Base-by-base conservation (phyloP, 1,140 invertebrate species). In the Calliphora vicina region DNA sequence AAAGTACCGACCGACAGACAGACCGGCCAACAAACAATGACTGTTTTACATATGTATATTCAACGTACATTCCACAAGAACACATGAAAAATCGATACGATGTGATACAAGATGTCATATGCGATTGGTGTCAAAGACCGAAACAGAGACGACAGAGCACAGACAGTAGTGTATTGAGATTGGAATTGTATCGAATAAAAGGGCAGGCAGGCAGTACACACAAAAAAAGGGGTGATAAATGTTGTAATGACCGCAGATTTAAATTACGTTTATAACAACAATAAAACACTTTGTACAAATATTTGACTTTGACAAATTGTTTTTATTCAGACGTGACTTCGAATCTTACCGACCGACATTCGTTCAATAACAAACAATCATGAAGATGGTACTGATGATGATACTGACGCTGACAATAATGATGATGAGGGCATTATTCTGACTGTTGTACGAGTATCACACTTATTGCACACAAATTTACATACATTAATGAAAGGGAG, bases 221-320 rank as follows among this genome's bases (percentile, higher is more conserved):
- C 6, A 23, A 43, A 20, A 43, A 78, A 78, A 43, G 73, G 74
- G 74, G 74, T 78, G 74, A 78, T 78, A 78, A 78, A 78, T 78
- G 74, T 45, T 78, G 74, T 78, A 78, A 78, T 78, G 74, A 78
- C 74, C 74, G 20, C 74, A 78, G 74, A 78, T 78, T 45, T 78
- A 78, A 78, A 45, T 78, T 43, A 78, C 74, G 74, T 78, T 78
- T 78, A 78, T 67, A 57, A 57, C 15, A n/a, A 78, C 74, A 78
- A 78, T 45, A 25, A n/a, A 78, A 78, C 29, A 27, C 20, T 43
- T 78, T 78, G 35, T 78, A 78, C 74, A 78, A 78, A 78, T 78
- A 78, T 43, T 78, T 23, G 35, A 45, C 74, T 78, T 78, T 78
- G 74, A 78, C 74, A 78, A 78, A 78, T 78, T 78, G 74, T 78